These are phyloP conservation scores for Athrips mouffetella DNA, from an alignment of 2,888 invertebrate genomes.

Conservation along the genomic window DNA sequence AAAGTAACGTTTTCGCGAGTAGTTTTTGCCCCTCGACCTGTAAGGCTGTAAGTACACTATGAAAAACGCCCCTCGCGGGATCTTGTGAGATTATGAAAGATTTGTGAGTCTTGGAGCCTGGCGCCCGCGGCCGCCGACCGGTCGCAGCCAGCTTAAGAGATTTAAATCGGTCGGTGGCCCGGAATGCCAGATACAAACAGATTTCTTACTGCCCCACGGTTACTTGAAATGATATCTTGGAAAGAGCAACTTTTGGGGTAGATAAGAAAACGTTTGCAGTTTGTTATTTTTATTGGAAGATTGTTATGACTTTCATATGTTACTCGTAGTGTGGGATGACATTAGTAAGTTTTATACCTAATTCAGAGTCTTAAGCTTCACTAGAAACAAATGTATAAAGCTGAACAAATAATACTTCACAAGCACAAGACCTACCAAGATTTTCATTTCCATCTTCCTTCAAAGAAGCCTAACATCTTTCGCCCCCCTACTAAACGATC, in stretches of 20 bases:
- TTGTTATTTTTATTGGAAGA: conserved; percentile 5
- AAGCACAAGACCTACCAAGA: background rate
- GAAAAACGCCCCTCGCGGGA: conserved; percentile 69
- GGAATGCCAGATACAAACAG: conserved; percentile 76
- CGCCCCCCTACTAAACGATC: conserved; percentile 37
- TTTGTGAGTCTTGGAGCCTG: conserved; percentile 72
- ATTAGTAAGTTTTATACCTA: too few species aligned
- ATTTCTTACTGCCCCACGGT: conserved; percentile 62
- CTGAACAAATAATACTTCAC: too few species aligned
- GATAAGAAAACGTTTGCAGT: conserved; percentile 8
- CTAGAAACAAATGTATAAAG: too few species aligned
- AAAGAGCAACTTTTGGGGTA: conserved; percentile 11
- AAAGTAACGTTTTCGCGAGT: conserved; percentile 23
- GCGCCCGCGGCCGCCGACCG: conserved; percentile 48
- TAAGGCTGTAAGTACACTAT: conserved; percentile 51
- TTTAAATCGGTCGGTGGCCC: conserved; percentile 75
- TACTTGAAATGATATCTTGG: conserved; percentile 46
- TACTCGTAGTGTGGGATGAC: background rate
- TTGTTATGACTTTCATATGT: background rate
- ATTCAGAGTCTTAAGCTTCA: too few species aligned
- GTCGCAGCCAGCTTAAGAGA: conserved; percentile 73
- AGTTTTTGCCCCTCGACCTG: conserved; percentile 42
- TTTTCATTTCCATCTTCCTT: conserved; percentile 3
- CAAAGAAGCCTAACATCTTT: conserved; percentile 6
- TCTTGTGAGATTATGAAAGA: conserved; percentile 76